phyloP scores from a whole-genome alignment of 1,140 invertebrate species.

The Ceratina japonica region DNA sequence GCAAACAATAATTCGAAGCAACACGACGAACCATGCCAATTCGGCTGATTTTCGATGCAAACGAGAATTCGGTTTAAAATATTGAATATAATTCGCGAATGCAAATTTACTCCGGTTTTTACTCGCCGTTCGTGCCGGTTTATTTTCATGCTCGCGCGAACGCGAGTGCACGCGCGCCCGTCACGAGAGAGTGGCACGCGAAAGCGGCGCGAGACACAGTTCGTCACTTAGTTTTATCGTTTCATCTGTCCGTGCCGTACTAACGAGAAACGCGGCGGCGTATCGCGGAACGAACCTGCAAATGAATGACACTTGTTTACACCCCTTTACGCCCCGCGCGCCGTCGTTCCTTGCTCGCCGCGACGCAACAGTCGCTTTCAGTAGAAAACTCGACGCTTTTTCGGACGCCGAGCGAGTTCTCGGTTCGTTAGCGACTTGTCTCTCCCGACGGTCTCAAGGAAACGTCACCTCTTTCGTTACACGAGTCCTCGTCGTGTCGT shows the following conservation, averaged over 20 bases:
- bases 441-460: background rate
- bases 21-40: no score
- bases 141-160: background rate
- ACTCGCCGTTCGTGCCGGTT: background rate
- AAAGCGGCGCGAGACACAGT: background rate
- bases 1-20: background rate
- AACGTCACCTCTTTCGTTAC: background rate
- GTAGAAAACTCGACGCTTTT: background rate
- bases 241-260: background rate
- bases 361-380: background rate
- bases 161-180: background rate
- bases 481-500: background rate
- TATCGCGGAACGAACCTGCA: background rate
- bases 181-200: background rate
- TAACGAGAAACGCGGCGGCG: background rate
- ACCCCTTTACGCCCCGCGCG: background rate
- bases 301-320: constrained; percentile 41
- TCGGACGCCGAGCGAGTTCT: background rate
- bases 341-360: background rate
- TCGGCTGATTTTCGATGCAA: background rate
- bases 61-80: no score
- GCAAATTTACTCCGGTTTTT: constrained; percentile 2
- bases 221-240: constrained; percentile 28
- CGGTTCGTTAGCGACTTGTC: background rate
- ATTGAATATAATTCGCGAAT: constrained; percentile 21